Conservation (phyloP, 2,113 vertebrate species). For the Leptocoma aspasia region DNA sequence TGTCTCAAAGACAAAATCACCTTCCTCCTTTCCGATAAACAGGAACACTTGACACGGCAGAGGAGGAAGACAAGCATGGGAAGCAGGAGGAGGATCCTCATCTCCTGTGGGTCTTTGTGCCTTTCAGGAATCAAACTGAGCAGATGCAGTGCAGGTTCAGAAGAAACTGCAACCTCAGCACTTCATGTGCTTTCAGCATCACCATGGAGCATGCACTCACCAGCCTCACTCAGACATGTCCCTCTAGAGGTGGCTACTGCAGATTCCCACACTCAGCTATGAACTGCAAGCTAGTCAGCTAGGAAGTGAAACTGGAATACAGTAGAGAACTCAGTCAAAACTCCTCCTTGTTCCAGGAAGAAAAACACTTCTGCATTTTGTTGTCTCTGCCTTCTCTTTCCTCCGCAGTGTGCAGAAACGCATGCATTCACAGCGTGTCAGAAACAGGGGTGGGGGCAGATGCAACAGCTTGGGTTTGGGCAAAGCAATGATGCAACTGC, state of each 20-base stretch:
- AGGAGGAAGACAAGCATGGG: background rate
- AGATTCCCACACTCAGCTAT: background rate
- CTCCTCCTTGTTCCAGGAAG: background rate
- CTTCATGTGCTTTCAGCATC: background rate
- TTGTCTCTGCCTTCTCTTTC: background rate
- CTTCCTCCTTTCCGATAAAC: background rate
- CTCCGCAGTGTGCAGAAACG: rapidly evolving
- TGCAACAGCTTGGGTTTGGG: background rate
- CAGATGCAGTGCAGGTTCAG: background rate
- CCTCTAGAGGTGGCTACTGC: rapidly evolving
- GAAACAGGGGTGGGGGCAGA: background rate
- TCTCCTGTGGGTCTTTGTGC: background rate
- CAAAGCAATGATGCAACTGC: background rate
- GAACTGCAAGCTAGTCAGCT: background rate
- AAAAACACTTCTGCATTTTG: background rate
- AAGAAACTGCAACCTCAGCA: background rate
- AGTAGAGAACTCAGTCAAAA: background rate
- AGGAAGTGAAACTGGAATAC: background rate
- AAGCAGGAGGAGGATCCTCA: background rate
- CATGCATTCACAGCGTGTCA: rapidly evolving
- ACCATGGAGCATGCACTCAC: background rate
- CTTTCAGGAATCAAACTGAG: background rate
- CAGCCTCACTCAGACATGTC: background rate
- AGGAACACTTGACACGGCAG: rapidly evolving
- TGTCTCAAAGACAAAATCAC: background rate